Conservation (phyloP, 2,113 vertebrate genomes). For the Morone chrysops region DNA sequence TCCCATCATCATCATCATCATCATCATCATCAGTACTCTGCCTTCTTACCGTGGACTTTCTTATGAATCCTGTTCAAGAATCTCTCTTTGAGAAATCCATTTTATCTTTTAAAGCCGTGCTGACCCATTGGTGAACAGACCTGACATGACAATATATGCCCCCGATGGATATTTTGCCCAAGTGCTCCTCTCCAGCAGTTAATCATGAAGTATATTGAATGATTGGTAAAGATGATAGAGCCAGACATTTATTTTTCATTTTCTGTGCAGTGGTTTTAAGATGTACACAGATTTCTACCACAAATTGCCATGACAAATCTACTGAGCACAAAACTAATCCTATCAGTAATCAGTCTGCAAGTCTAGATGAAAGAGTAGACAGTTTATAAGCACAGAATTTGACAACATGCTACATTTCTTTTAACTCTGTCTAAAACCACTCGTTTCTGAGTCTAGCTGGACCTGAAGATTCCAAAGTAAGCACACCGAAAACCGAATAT, state of each 20-base stretch:
- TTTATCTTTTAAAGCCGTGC: not conserved
- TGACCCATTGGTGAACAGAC: not conserved
- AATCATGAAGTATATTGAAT: not conserved
- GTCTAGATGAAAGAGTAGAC: not conserved
- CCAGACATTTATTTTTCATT: not conserved
- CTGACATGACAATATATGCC: not conserved
- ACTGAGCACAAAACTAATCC: not conserved
- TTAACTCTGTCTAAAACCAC: no score
- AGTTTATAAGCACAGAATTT: no score
- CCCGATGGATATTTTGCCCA: not conserved
- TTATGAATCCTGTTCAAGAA: not conserved
- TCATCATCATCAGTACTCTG: not conserved
- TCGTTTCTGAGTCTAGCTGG: no score
- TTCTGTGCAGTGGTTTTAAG: not conserved
- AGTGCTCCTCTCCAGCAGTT: not conserved
- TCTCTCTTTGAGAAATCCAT: not conserved
- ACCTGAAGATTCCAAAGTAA: no score
- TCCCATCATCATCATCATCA: constrained; percentile 14
- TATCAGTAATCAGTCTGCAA: not conserved
- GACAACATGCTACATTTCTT: not conserved
- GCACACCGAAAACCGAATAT: not conserved
- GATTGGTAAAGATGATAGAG: not conserved
- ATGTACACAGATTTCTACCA: not conserved
- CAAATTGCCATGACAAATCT: not conserved
- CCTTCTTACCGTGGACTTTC: not conserved